Base-by-base conservation (phyloP, 2,797 vertebrate species). In the Danio kyathit region DNA sequence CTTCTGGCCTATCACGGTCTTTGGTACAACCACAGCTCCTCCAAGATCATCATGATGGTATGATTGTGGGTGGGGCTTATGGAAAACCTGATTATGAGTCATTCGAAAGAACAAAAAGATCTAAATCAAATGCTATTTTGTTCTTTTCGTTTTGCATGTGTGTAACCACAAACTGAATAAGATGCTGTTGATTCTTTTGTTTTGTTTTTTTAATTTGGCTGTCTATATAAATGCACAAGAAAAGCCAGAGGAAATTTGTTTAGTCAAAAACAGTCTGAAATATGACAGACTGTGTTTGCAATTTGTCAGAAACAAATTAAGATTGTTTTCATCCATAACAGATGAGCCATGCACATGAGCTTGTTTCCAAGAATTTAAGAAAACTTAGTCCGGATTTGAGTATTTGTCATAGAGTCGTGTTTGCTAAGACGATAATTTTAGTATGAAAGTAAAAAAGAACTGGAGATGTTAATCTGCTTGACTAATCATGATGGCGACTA, bases 11-110 rank as follows among this genome's bases (percentile, higher is more conserved):
- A 95, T 88, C 96, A 98, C 89, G 95, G 97, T 89, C 92, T 99
- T 59, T 89, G 95, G 70, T 93, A 96, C 77, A 88, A 93, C 86
- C 94, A 96, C 88, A 93, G 93, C 88, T 99, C 97, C 4, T 96
- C 97, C 74, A 98, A 96, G 91, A 97, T 94, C 9, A 95, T 99
- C 59, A 86, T 99, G 85, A 99, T 99, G 98, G 97, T 99, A 93
- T 93, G 95, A 89, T 77, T 41, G 49, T 49, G 12, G 7, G 52
- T 12, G 38, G 67, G 17, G 13, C 14, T 63, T 64, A 52, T 64
- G 6, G 8, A 14, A 73, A 14, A 9, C 16, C n/a, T 44, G 8
- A 60, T 57, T 41, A 59, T 57, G 43, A 17, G 13, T 38, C 17
- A 44, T 19, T 10, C 17, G 12, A 43, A 59, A 17, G 16, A 61